Evolutionary conservation across 2,888 invertebrate species (phyloP), one percentile per base, ranked within the genome.

Genomic region (Agrotis exclamationis): DNA sequence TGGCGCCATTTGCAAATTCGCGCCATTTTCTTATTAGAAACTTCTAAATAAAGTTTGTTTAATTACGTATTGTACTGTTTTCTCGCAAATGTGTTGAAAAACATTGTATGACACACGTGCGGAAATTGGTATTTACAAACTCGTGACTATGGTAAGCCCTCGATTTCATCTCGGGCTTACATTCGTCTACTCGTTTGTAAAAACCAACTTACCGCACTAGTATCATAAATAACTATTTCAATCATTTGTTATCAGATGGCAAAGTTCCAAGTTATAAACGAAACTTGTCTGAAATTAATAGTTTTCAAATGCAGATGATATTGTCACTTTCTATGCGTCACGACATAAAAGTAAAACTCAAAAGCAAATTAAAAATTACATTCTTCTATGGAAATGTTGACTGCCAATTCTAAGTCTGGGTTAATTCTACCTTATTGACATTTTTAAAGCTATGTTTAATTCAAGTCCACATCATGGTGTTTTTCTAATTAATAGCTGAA

Each of bases 401-500:
- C 18, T 28, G 18, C 5, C 28, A 28, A 18, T n/a, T 54, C 4
- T 28, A 28, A 9, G 4, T 28, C 5, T 28, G 11, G 9, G 4
- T 28, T 11, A 18, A 18, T 33, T 33, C 39, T 18, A 54, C 18
- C 3, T 51, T 2, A 16, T 47, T 54, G 16, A 39, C 14, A 13
- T 9, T n/a, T 16, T 56, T 7, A 3, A 22, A 24, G 18, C 14
- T 11, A 1, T 48, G n/a, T 71, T 56, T 63, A 20, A 63, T 63
- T 33, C 33, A 57, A 3, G 13, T 16, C 14, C 33, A 45, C 11
- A 22, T 50, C 11, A 50, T 20, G 18, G 53, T 70, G 45, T 54
- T 64, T 33, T 65, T 53, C 6, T 59, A 73, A 53, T 68, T n/a
- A 76, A 68, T 24, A 63, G 59, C 58, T 50, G n/a, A 63, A 65